Conservation (phyloP, 2,797 vertebrate genomes). For the Thaleichthys pacificus region DNA sequence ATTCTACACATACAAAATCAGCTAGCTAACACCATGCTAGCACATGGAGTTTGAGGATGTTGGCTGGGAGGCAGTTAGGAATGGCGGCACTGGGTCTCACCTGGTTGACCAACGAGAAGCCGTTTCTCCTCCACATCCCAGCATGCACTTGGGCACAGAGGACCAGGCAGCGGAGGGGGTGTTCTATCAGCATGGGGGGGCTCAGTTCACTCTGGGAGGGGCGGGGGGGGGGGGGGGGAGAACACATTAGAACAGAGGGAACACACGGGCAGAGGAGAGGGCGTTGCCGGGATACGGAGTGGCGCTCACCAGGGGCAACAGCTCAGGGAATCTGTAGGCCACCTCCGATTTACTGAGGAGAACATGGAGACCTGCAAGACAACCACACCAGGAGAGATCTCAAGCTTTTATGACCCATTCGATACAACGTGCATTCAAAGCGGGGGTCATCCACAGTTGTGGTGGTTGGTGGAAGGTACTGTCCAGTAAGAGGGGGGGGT, state of each 20-base stretch:
- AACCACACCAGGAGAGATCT: background rate
- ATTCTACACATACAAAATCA: background rate
- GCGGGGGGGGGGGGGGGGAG: background rate
- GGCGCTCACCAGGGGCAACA: slow-evolving; percentile 85
- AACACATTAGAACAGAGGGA: background rate
- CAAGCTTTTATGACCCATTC: background rate
- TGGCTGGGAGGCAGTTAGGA: no score
- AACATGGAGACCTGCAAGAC: slow-evolving; percentile 85
- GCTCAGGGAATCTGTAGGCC: slow-evolving; percentile 89
- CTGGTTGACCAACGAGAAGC: slow-evolving; percentile 97
- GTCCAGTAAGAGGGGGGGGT: background rate
- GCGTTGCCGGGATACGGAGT: background rate
- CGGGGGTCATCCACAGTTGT: no score
- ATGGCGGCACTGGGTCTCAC: slow-evolving; percentile 59
- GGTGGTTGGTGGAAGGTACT: background rate
- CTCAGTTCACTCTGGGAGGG: slow-evolving; percentile 88
- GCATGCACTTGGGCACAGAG: slow-evolving; percentile 97
- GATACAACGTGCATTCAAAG: background rate
- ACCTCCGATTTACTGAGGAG: slow-evolving; percentile 94
- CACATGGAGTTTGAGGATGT: no score
- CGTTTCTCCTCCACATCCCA: slow-evolving; percentile 98
- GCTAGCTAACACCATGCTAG: no score
- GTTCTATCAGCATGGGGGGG: slow-evolving; percentile 92
- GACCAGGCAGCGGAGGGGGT: slow-evolving; percentile 92
- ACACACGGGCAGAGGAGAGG: background rate